Conservation (phyloP, 2,113 vertebrate genomes). For the Carassius carassius region DNA sequence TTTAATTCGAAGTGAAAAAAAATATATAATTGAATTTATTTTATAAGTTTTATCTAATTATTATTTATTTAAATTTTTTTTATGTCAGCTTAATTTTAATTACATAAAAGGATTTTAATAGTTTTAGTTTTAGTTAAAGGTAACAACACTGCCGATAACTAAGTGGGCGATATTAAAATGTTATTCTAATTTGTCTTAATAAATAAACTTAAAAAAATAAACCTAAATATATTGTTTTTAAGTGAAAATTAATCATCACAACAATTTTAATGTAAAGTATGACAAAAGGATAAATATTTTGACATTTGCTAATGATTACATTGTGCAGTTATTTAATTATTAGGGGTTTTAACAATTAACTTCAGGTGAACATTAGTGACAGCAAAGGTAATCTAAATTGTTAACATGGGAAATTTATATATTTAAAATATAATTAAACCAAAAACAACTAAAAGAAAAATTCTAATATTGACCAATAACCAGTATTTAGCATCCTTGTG, state of each 20-base stretch:
- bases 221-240: not conserved
- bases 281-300: not conserved
- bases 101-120: not conserved
- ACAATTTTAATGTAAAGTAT: not conserved
- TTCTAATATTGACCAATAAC: not conserved
- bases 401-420: not conserved
- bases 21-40: too few relatives aligned
- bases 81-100: not conserved
- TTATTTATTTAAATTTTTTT: too few relatives aligned
- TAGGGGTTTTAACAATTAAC: not conserved
- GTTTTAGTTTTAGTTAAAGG: not conserved
- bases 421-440: not conserved
- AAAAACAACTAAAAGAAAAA: not conserved
- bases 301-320: not conserved
- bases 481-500: not conserved
- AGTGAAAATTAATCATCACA: not conserved
- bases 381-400: not conserved
- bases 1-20: too few relatives aligned
- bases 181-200: not conserved
- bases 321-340: not conserved
- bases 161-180: not conserved
- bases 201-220: not conserved
- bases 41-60: too few relatives aligned
- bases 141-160: not conserved
- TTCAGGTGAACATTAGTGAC: not conserved